Evolutionary conservation across 92 coral and sea anemone species (phyloP), one percentile per base, ranked within the genome.

Genomic region (Parazoanthus darwini): DNA sequence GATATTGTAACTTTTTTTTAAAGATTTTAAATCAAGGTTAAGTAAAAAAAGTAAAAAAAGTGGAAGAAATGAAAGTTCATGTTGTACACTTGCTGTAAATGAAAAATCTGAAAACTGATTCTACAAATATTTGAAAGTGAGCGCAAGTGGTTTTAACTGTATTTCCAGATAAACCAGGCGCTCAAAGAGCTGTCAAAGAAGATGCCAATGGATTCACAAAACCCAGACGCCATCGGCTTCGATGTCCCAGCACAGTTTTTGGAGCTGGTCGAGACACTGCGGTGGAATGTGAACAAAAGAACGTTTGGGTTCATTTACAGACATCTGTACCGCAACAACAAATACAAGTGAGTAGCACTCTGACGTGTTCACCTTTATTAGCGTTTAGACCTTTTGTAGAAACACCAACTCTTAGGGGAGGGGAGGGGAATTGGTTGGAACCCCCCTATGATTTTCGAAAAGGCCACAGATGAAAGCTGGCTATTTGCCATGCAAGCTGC

Each of bases 201-300:
- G 46, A 22, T 75, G 22, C 87, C 87, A 6, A 84, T 84, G 87
- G 13, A 36, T 26, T 70, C 79, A 29, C 9, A 39, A 6, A 84
- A 46, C 25, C 87, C 87, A 16, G 78, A 84, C 23, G 86, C 76
- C 38, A 82, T 82, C 59, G 66, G 86, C 8, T 42, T 18, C 15
- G 86, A 82, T n/a, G 54, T 59, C 1, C 59, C 86, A 0, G 86
- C 35, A 39, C 77, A 82, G 26, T 82, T 82, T 42, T 2, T 82
- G 36, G 59, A 66, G 37, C 77, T 82, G 16, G 77, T 82, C 11
- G 86, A 82, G 20, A 82, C 58, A 2, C 76, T 82, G 5, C 86
- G 86, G 6, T 82, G 86, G 86, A 50, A 82, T 16, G 86, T 82
- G 76, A 43, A 82, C 23, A 66, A 26, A 9, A 66, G 23, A 82